These are phyloP conservation scores for Lathronympha strigana DNA, from an alignment of 2,888 invertebrate species.

Conservation along the genomic window DNA sequence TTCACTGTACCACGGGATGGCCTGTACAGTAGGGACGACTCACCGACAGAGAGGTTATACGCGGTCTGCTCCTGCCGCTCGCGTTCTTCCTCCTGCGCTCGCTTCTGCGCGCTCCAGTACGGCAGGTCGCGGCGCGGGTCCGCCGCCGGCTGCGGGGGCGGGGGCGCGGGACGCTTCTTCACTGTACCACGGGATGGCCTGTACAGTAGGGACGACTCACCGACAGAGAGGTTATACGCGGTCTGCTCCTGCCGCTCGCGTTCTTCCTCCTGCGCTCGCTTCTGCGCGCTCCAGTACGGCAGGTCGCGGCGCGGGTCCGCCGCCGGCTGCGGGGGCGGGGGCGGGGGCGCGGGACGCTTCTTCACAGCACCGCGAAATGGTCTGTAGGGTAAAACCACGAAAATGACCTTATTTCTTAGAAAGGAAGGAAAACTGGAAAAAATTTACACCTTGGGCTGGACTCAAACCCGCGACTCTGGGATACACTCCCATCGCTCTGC, in stretches of 20 bases:
- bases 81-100: conserved; percentile 63
- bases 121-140: conserved; percentile 61
- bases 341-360: conserved; percentile 67
- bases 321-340: conserved; percentile 51
- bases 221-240: conserved; percentile 63
- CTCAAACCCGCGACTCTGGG: too few relatives aligned
- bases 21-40: conserved; percentile 31
- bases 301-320: conserved; percentile 59
- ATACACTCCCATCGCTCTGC: too few relatives aligned
- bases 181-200: too few relatives aligned
- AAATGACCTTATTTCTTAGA: too few relatives aligned
- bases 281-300: conserved; percentile 61
- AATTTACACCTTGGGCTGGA: too few relatives aligned
- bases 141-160: conserved; percentile 49
- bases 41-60: conserved; percentile 65
- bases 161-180: conserved; percentile 69
- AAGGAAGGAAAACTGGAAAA: too few relatives aligned
- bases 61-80: conserved; percentile 58
- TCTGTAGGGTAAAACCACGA: conserved; percentile 42
- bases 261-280: conserved; percentile 64
- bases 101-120: conserved; percentile 60
- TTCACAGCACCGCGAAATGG: conserved; percentile 66
- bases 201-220: conserved; percentile 48
- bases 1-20: too few relatives aligned
- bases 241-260: conserved; percentile 55